phyloP scores from a whole-genome alignment of 2,113 vertebrate genomes.

The Thomomys bottae region DNA sequence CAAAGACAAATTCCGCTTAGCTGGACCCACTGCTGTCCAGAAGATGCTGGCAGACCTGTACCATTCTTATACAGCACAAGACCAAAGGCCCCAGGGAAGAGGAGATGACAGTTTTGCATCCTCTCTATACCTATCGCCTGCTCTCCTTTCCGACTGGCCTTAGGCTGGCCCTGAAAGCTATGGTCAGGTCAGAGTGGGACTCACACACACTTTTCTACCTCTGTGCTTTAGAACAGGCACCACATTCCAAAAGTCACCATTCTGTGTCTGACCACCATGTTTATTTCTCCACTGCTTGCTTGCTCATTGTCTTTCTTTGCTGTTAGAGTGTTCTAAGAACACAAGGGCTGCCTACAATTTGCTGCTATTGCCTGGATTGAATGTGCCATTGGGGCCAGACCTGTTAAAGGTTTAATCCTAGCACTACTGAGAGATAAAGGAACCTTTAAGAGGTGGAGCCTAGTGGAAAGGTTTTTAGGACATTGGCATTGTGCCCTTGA shows the following conservation, averaged over 20 bases:
- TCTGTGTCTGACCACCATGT: background rate
- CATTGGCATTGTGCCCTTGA: background rate
- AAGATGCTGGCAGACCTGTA: background rate
- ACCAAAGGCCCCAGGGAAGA: background rate
- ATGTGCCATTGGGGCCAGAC: no score
- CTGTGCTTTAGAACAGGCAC: background rate
- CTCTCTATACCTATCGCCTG: background rate
- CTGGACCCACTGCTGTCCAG: background rate
- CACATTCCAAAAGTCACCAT: background rate
- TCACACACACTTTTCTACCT: background rate
- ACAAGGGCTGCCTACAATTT: background rate
- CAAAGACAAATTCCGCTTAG: background rate
- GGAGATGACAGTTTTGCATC: accelerated
- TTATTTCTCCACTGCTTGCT: background rate
- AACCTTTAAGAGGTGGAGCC: no score
- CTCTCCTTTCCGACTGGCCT: background rate
- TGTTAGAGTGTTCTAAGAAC: background rate
- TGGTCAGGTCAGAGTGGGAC: background rate
- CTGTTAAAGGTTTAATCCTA: background rate
- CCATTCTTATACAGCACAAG: background rate
- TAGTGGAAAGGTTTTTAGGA: background rate
- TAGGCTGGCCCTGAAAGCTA: background rate
- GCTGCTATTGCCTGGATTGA: background rate
- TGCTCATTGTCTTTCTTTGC: background rate
- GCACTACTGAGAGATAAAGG: no score